Percentiles rank a stretch among this genome's conserved stretches.
These are phyloP conservation scores for Zhuqinia jingwanae DNA, from an alignment of 2,888 invertebrate species.

Conservation along the genomic window DNA sequence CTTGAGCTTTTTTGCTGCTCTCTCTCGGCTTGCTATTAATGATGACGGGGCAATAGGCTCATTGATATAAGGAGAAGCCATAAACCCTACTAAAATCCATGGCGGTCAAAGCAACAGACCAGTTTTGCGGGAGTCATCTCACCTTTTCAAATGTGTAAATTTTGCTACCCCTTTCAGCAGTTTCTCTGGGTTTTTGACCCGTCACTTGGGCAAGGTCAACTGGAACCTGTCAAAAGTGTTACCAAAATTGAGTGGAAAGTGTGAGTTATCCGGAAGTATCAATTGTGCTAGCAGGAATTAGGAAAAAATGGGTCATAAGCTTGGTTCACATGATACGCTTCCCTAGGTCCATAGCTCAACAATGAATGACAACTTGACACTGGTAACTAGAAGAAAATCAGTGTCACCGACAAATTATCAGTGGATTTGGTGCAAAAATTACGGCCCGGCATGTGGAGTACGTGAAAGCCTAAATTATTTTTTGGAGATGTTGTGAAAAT, in stretches of 20 bases:
- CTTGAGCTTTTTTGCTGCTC: conserved; percentile 5
- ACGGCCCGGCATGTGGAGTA: neutral
- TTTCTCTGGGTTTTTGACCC: conserved; percentile 72
- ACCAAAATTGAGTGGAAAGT: conserved; percentile 15
- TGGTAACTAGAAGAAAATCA: conserved; percentile 36
- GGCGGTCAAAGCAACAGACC: conserved; percentile 74
- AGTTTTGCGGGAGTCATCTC: conserved; percentile 69
- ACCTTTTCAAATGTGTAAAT: conserved; percentile 67
- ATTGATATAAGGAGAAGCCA: conserved; percentile 63
- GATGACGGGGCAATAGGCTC: conserved; percentile 71
- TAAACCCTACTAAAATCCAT: conserved; percentile 75
- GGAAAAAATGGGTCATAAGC: conserved; percentile 47
- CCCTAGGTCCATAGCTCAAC: conserved; percentile 35
- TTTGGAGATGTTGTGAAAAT: conserved; percentile 15
- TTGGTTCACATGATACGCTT: conserved; percentile 48
- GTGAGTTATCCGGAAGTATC: neutral
- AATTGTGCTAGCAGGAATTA: neutral
- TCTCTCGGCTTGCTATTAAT: neutral
- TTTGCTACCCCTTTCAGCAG: conserved; percentile 58
- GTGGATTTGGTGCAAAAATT: neutral
- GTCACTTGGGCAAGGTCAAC: conserved; percentile 60
- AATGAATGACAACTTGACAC: conserved; percentile 67
- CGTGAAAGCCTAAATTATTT: neutral
- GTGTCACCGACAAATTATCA: neutral
- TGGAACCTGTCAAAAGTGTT: conserved; percentile 48